A percentile compares a stretch with the other conserved stretches of the same genome.
Evolutionary conservation across 2,797 vertebrate genomes (phyloP).

Genomic region (Hypotaenidia okinawae): DNA sequence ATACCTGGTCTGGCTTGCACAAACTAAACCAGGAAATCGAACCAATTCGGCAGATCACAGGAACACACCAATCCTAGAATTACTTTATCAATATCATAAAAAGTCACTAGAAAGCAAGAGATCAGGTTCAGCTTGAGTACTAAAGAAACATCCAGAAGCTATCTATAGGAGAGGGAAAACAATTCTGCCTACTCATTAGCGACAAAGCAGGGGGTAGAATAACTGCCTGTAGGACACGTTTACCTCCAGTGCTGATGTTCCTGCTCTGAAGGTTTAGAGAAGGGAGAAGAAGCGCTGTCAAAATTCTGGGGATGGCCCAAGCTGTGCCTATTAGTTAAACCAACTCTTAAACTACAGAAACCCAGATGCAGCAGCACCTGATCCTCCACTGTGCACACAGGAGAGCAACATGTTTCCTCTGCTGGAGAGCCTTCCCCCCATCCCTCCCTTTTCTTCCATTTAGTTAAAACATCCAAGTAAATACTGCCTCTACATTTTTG

Average conservation of each 20-base stretch:
- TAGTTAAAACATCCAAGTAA: background rate
- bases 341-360: background rate
- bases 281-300: background rate
- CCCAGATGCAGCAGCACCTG: background rate
- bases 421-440: background rate
- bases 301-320: background rate
- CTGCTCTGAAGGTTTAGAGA: background rate
- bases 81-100: background rate
- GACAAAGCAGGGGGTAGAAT: background rate
- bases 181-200: background rate
- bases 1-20: background rate
- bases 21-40: background rate
- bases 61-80: background rate
- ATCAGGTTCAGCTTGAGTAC: background rate
- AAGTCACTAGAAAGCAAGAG: background rate
- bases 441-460: rapidly evolving
- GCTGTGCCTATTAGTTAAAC: background rate
- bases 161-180: background rate
- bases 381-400: background rate
- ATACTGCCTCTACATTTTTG: background rate
- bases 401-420: background rate
- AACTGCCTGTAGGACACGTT: background rate
- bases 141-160: background rate
- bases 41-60: background rate
- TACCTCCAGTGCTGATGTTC: background rate